Conservation (phyloP, 2,113 vertebrate species). For the Pithys albifrons region DNA sequence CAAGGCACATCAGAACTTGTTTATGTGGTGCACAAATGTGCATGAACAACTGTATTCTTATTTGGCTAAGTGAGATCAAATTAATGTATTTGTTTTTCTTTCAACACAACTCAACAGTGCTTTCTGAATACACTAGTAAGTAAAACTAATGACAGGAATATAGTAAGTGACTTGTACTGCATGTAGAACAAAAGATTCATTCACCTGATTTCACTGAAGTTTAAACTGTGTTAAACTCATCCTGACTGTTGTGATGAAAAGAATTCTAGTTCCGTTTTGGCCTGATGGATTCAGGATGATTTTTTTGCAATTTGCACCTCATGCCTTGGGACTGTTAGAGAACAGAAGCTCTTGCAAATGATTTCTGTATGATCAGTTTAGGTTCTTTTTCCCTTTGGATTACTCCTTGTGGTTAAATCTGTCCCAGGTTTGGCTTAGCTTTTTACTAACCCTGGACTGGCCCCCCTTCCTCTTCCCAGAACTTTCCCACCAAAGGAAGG, state of each 20-base stretch:
- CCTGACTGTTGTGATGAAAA: not conserved
- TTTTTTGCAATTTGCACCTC: not conserved
- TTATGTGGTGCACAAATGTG: not conserved
- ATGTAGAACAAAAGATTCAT: not conserved
- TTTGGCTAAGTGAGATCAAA: not conserved
- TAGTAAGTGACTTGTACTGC: not conserved
- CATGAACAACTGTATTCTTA: not conserved
- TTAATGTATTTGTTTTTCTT: not conserved
- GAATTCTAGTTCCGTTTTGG: not conserved
- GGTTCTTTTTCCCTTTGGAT: not conserved
- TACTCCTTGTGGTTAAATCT: not conserved
- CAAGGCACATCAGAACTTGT: not conserved
- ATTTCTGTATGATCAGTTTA: not conserved
- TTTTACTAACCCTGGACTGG: no score
- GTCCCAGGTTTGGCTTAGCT: no score
- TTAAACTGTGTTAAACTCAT: not conserved
- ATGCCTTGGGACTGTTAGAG: not conserved
- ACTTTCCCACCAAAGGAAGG: no score
- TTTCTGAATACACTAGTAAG: not conserved
- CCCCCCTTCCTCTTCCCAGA: no score
- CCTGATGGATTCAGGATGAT: not conserved
- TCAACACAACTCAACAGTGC: not conserved
- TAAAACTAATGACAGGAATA: not conserved
- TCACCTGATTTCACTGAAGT: not conserved
- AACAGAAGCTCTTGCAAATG: not conserved